These are phyloP conservation scores for Turdus rufiventris DNA, from an alignment of 2,113 vertebrate species.

Conservation along the genomic window DNA sequence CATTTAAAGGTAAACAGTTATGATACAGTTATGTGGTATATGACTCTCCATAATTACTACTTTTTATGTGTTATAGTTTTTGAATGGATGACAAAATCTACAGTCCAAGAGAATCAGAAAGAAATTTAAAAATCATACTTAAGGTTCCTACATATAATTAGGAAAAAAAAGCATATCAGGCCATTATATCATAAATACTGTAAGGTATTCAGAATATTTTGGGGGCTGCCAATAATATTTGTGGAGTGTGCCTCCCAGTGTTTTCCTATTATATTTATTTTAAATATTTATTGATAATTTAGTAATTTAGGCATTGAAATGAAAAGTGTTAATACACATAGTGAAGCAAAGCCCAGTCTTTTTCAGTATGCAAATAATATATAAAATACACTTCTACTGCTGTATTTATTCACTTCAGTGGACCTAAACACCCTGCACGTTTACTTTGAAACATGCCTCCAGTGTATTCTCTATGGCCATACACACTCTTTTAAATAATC, in stretches of 20 bases:
- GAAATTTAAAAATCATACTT: neutral
- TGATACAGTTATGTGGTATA: fast-evolving
- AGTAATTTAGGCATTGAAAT: neutral
- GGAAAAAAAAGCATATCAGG: neutral
- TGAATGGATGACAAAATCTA: neutral
- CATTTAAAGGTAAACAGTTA: neutral
- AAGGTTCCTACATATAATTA: neutral
- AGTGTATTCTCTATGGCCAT: neutral
- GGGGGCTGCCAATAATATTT: neutral
- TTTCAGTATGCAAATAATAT: neutral
- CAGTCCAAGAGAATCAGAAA: neutral
- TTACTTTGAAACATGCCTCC: neutral
- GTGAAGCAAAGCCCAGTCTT: neutral
- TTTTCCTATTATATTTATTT: neutral
- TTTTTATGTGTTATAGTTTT: neutral
- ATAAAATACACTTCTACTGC: neutral
- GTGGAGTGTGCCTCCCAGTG: neutral
- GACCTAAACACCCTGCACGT: neutral
- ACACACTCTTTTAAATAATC: neutral
- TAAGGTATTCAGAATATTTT: neutral
- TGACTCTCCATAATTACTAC: neutral
- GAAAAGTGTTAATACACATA: neutral
- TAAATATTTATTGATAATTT: neutral
- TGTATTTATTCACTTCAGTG: neutral
- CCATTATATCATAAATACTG: neutral